phyloP scores from a whole-genome alignment of 2,113 vertebrate genomes.

The Narcine bancroftii region DNA sequence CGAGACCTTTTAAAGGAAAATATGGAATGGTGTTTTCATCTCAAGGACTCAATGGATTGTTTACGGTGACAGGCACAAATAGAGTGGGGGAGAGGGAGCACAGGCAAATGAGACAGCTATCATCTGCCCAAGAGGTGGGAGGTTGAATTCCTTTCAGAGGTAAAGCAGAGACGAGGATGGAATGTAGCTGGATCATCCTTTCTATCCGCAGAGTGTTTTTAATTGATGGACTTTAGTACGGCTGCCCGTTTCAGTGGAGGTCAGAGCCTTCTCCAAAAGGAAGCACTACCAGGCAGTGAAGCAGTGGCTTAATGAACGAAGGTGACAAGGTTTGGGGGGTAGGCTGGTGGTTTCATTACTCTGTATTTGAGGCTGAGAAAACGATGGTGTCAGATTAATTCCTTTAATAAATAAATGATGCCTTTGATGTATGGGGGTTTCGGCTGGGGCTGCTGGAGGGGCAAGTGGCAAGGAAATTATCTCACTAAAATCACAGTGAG shows the following conservation, averaged over 20 bases:
- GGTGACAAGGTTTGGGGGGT: neutral
- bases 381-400: too few relatives aligned
- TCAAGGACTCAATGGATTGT: neutral
- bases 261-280: neutral
- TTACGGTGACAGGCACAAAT: neutral
- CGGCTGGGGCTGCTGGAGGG: neutral
- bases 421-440: too few relatives aligned
- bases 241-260: conserved; percentile 15
- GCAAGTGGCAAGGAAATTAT: neutral
- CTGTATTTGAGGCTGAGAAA: neutral
- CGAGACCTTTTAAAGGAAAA: neutral
- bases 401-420: neutral
- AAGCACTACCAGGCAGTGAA: neutral
- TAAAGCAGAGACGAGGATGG: conserved; percentile 19
- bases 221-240: conserved; percentile 25
- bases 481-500: neutral
- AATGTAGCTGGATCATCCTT: neutral
- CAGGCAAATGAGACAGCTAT: neutral
- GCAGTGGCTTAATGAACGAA: neutral
- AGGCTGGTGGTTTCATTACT: neutral
- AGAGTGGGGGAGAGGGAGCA: neutral
- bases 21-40: neutral
- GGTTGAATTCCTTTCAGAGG: conserved; percentile 19
- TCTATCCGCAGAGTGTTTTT: neutral
- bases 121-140: neutral